Evolutionary conservation across 2,888 invertebrate species (phyloP).

Genomic region (Eupithecia centaureata): DNA sequence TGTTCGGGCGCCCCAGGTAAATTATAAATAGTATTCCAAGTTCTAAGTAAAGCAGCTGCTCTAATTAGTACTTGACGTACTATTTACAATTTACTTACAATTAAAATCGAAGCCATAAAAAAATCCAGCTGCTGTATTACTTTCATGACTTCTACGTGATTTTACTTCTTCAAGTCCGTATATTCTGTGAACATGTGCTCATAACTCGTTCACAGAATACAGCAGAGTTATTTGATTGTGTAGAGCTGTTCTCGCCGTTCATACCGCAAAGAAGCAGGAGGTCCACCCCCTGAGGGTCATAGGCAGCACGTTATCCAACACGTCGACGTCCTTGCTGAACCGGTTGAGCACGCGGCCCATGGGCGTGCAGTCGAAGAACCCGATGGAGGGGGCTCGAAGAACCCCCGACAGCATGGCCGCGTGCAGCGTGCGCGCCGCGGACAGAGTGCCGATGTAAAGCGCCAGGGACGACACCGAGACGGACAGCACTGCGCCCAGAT

Average conservation of each 20-base stretch:
- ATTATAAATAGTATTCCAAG: not conserved
- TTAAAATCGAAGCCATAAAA: too few species aligned
- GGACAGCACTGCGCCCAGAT: conserved; percentile 82
- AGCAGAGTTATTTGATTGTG: not conserved
- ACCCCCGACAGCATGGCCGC: conserved; percentile 85
- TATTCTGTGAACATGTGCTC: not conserved
- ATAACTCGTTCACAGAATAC: not conserved
- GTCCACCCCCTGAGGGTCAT: conserved; percentile 89
- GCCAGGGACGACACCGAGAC: conserved; percentile 87
- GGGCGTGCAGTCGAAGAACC: conserved; percentile 92
- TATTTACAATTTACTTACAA: too few species aligned
- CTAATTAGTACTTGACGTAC: too few species aligned
- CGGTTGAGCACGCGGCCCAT: conserved; percentile 91
- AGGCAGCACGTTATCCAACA: conserved; percentile 88
- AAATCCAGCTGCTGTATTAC: too few species aligned
- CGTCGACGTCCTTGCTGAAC: conserved; percentile 90
- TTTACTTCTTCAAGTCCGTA: not conserved
- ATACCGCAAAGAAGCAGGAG: conserved; percentile 86
- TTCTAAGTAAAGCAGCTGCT: too few species aligned
- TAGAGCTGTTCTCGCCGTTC: conserved; percentile 34
- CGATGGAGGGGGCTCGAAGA: conserved; percentile 86
- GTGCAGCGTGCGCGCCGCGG: conserved; percentile 86
- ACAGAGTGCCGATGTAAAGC: conserved; percentile 87
- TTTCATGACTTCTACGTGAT: not conserved
- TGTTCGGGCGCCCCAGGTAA: not conserved